Conservation (phyloP, 2,113 vertebrate species). For the Dasyurus viverrinus region DNA sequence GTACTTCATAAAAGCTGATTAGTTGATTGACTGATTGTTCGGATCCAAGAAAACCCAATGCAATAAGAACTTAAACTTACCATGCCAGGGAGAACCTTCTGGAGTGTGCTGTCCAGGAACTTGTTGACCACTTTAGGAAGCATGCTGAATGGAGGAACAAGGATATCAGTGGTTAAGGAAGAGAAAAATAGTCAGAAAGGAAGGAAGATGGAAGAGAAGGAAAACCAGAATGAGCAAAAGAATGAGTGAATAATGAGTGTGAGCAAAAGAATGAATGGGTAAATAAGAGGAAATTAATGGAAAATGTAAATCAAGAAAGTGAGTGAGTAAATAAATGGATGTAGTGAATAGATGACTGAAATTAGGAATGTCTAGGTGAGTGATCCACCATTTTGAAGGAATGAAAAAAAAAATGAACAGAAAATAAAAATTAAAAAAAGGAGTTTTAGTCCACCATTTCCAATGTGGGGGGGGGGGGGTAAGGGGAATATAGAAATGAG, state of each 20-base stretch:
- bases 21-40: neutral
- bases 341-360: neutral
- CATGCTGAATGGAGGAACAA: conserved; percentile 28
- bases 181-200: neutral
- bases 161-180: neutral
- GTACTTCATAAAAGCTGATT: neutral
- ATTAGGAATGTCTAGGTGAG: neutral
- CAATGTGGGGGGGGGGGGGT: neutral
- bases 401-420: neutral
- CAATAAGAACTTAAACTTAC: neutral
- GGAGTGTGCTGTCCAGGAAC: conserved; percentile 79
- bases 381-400: neutral
- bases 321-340: neutral
- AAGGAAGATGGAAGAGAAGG: neutral
- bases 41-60: neutral
- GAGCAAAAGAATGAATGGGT: neutral
- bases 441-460: neutral
- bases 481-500: neutral
- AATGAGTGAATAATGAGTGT: neutral
- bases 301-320: neutral
- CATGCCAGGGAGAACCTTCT: conserved; percentile 76
- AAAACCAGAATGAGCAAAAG: neutral
- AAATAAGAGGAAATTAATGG: neutral
- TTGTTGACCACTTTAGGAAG: conserved; percentile 70
- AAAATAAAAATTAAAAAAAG: neutral